A percentile compares a stretch with the other conserved stretches of the same genome.
Evolutionary conservation across 2,888 invertebrate genomes (phyloP).

Genomic region (Coelinius sp.): DNA sequence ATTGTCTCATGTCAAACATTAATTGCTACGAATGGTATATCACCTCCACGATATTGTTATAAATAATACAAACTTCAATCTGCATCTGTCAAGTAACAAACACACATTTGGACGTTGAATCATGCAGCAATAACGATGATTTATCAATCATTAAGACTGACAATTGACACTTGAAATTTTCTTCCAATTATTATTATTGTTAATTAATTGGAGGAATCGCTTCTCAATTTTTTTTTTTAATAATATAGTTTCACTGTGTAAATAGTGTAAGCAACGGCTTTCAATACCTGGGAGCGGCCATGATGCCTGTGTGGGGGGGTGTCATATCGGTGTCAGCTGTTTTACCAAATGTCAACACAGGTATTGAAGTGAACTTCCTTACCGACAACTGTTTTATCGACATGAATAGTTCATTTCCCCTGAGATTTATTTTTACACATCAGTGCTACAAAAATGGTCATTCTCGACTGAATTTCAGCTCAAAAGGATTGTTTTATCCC

Average conservation of each 20-base stretch:
- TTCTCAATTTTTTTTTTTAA: not conserved
- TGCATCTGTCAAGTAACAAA: conserved; percentile 43
- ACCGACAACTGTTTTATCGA: not conserved
- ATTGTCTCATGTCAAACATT: conserved; percentile 76
- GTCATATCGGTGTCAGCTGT: conserved; percentile 53
- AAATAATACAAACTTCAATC: conserved; percentile 33
- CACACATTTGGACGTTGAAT: not conserved
- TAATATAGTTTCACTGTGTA: conserved; percentile 31
- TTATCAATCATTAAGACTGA: conserved; percentile 10
- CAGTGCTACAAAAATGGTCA: not conserved
- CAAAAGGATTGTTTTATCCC: not conserved
- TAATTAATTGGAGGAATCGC: not conserved
- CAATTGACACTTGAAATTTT: not conserved
- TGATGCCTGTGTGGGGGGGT: conserved; percentile 56
- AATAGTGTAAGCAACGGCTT: conserved; percentile 31
- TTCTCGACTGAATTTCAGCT: not conserved
- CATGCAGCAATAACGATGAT: not conserved
- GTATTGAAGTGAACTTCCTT: not conserved
- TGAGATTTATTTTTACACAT: conserved; percentile 11
- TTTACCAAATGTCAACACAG: conserved; percentile 41
- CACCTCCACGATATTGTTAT: conserved; percentile 22
- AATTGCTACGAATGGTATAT: conserved; percentile 45
- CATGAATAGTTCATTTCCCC: not conserved
- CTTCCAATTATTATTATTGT: conserved; percentile 17
- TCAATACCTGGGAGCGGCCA: conserved; percentile 59